Evolutionary conservation across 2,113 vertebrate species (phyloP), one percentile per base, ranked within the genome.

Genomic region (Oophaga pumilio): DNA sequence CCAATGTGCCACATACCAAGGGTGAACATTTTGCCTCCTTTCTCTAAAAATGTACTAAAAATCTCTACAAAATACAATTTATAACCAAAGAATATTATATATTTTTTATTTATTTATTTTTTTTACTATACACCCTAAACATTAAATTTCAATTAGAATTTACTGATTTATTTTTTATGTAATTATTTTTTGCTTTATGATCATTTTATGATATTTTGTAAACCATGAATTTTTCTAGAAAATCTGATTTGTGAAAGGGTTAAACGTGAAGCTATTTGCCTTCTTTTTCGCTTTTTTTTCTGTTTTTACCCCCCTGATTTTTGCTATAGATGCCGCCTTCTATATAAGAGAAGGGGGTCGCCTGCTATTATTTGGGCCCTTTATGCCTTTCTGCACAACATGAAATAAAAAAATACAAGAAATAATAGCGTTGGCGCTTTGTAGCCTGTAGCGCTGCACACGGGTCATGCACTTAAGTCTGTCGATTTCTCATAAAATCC

Each of bases 401-500:
- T 56, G n/a, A 26, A 79, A 24, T 26, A 78, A 57, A 24, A 26
- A 68, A 73, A 24, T 52, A 52, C 13, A 60, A 33, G 15, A 28
- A 80, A 80, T 80, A 80, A 80, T 80, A 15, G 22, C 26, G 8
- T 8, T 52, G 12, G 24, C 20, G 50, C 66, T 56, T 84, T 56
- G 49, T 28, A 10, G 66, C 64, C 82, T 84, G 66, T 84, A n/a
- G 82, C 18, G 53, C 20, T 87, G 15, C 53, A 28, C 73, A 26
- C 33, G 33, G 50, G 78, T 50, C 60, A 53, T 26, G 66, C n/a
- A 73, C 76, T 52, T 17, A 43, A 71, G 85, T 81, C 22, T 8
- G 20, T 13, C 28, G 14, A 60, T 60, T 68, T 49, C 66, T 81
- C 28, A 62, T 87, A 81, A 59, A 82, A 69, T 76, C 68, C 79